Evolutionary conservation across 2,797 vertebrate species (phyloP), one percentile per base, ranked within the genome.

Genomic region (Sphenodon punctatus): DNA sequence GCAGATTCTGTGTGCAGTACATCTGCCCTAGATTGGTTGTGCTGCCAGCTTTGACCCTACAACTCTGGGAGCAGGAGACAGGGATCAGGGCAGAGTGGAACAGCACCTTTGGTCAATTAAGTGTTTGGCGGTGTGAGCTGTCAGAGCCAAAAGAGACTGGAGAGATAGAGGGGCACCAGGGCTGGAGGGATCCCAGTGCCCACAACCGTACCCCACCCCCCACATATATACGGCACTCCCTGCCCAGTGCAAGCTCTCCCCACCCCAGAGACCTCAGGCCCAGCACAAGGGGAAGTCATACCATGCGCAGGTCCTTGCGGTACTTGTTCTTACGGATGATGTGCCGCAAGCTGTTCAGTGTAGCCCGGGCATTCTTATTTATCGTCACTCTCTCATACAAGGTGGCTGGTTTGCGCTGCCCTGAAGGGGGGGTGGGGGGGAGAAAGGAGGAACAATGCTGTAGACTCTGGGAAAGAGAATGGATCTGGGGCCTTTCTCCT

Each of bases 251-350:
- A 34, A 34, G 34, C 34, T 34, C 34, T 34, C 34, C 7, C 34
- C 34, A 34, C 34, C 34, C 34, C 34, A 34, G 7, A 34, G 34
- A 34, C 34, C 34, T 7, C 34, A 34, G 34, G 34, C 34, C 34
- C 7, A 34, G 34, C 34, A 34, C 8, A 34, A 34, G 34, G 7
- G 34, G 3, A 34, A 34, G 32, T 10, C 96, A 92, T 88, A 98
- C 97, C 98, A 98, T 98, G 84, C 97, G 96, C 84, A 99, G 95
- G 64, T 98, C 97, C 11, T 95, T 97, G 84, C 97, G 97, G 95
- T 98, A 98, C 12, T 96, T 97, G 87, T 97, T 98, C 94, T 97
- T 98, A 86, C 97, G 90, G 55, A 99, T 98, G 93, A 98, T 97
- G 95, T 98, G 97, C 67, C 97, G 96, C 88, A 99, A 87, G 88